phyloP scores from a whole-genome alignment of 2,888 invertebrate genomes.

The Myopa testacea region DNA sequence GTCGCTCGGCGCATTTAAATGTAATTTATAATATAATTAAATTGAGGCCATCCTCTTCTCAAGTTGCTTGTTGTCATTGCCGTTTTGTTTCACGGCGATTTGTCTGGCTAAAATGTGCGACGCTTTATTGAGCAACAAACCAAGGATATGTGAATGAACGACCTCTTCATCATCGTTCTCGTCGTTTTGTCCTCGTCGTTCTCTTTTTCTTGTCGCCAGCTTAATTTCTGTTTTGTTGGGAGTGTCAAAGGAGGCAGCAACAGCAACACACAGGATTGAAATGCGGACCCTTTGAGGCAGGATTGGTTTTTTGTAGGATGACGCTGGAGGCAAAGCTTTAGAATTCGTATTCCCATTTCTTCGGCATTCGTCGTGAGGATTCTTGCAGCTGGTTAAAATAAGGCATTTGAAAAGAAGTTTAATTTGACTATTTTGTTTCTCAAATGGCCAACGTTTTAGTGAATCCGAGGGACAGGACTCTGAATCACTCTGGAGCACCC shows the following conservation, averaged over 20 bases:
- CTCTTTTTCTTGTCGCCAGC: conserved; percentile 41
- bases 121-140: not conserved
- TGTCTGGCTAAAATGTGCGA: not conserved
- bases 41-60: not conserved
- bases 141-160: not conserved
- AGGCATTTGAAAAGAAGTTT: no score
- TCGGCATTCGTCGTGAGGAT: no score
- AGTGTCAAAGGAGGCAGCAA: not conserved
- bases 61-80: conserved; percentile 20
- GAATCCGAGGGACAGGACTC: no score
- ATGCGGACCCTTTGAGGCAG: no score
- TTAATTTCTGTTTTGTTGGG: conserved; percentile 37
- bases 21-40: conserved; percentile 35
- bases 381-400: no score
- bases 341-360: no score
- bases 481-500: no score
- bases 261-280: no score
- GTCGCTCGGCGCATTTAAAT: conserved; percentile 23
- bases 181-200: not conserved
- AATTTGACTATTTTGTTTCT: no score
- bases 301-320: no score
- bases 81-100: not conserved
- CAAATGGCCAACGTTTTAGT: no score
- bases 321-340: no score
- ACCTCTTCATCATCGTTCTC: not conserved